phyloP scores from a whole-genome alignment of 2,797 vertebrate species.

The Glossophaga mutica region DNA sequence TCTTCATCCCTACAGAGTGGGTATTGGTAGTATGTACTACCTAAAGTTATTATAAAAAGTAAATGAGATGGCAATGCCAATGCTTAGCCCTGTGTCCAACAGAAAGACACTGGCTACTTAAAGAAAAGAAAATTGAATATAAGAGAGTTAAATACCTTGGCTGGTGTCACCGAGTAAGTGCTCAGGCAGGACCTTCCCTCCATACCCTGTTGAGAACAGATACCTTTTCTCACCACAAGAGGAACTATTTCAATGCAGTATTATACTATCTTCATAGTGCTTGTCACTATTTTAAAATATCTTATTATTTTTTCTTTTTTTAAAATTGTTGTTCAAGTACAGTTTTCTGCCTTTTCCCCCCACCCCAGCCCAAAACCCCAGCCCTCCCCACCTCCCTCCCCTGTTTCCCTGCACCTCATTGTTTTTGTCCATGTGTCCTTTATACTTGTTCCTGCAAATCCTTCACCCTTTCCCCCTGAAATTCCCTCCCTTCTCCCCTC shows the following conservation, averaged over 20 bases:
- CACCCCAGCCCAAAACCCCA: too few relatives aligned
- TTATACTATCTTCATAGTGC: not conserved
- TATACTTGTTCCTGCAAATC: too few relatives aligned
- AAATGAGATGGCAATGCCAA: not conserved
- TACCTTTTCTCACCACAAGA: not conserved
- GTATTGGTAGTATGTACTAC: not conserved
- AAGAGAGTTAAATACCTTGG: not conserved
- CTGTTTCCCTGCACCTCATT: too few relatives aligned
- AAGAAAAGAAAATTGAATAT: not conserved
- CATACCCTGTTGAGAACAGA: not conserved
- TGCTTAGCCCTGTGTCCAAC: not conserved
- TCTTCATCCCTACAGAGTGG: not conserved
- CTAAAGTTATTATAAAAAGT: not conserved
- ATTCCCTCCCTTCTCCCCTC: too few relatives aligned
- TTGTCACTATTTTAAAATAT: not conserved
- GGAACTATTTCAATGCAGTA: not conserved
- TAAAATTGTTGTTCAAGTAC: too few relatives aligned
- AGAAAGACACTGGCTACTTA: not conserved
- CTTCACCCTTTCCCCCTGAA: too few relatives aligned
- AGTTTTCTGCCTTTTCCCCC: too few relatives aligned
- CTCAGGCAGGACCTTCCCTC: not conserved
- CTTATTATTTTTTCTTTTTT: too few relatives aligned
- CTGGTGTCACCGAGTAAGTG: not conserved
- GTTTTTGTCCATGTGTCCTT: too few relatives aligned
- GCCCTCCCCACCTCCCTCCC: too few relatives aligned